Evolutionary conservation across 2,797 vertebrate genomes (phyloP).

Genomic region (Myoxocephalus aenaeus): DNA sequence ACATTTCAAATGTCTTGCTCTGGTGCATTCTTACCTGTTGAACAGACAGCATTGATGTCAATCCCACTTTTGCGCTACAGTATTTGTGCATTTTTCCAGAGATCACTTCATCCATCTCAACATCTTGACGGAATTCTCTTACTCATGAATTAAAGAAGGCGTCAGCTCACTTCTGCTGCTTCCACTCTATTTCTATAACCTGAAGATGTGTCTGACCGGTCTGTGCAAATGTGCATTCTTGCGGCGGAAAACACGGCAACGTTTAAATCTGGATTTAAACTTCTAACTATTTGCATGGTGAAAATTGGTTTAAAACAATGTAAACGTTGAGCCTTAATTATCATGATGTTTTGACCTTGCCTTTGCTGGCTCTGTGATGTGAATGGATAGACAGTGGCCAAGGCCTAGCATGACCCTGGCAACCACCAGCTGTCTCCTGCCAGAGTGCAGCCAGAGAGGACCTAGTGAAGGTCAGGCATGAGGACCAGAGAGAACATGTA

Average conservation of each 20-base stretch:
- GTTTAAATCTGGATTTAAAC: not conserved
- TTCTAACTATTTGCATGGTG: not conserved
- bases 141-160: not conserved
- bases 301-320: not conserved
- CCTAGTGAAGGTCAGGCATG: conserved; percentile 75
- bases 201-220: not conserved
- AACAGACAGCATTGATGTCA: not conserved
- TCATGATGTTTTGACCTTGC: conserved; percentile 70
- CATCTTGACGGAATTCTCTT: not conserved
- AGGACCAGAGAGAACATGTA: conserved; percentile 60
- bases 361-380: conserved; percentile 58
- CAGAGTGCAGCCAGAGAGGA: conserved; percentile 56
- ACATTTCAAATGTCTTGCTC: conserved; percentile 7
- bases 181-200: not conserved
- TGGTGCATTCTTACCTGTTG: conserved; percentile 28
- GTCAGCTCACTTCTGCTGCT: conserved; percentile 7
- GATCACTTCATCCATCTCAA: not conserved
- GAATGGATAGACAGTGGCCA: conserved; percentile 71
- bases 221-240: not conserved
- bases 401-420: conserved; percentile 79
- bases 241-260: not conserved
- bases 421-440: conserved; percentile 74
- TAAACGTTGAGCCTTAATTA: conserved; percentile 20
- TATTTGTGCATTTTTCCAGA: conserved; percentile 7
- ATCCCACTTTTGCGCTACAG: not conserved